Conservation (phyloP, 2,113 vertebrate genomes). For the Pogonocichla stellata region DNA sequence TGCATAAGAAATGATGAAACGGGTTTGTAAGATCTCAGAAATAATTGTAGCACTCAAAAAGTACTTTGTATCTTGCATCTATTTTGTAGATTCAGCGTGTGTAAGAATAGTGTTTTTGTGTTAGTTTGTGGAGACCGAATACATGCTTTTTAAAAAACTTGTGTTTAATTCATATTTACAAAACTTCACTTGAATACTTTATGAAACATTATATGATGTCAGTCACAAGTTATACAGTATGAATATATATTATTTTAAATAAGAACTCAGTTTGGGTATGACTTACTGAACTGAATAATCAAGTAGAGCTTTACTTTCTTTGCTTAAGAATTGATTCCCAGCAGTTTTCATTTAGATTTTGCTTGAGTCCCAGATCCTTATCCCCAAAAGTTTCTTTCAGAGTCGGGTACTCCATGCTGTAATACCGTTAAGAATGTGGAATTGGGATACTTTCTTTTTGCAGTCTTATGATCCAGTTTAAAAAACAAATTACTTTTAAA, state of each 20-base stretch:
- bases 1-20: neutral
- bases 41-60: neutral
- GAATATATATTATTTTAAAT: neutral
- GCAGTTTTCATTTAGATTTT: neutral
- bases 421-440: neutral
- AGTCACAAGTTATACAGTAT: neutral
- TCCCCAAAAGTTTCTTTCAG: neutral
- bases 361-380: neutral
- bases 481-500: neutral
- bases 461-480: neutral
- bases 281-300: neutral
- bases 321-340: neutral
- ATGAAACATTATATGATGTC: neutral
- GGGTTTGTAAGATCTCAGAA: neutral
- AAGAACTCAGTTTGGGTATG: neutral
- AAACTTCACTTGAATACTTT: neutral
- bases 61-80: neutral
- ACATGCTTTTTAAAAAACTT: neutral
- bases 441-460: neutral
- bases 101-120: neutral
- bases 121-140: neutral
- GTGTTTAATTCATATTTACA: neutral
- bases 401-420: rapidly evolving
- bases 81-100: neutral
- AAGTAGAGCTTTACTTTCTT: neutral